phyloP scores from a whole-genome alignment of 2,113 vertebrate species.

The Chlorocebus sabaeus region DNA sequence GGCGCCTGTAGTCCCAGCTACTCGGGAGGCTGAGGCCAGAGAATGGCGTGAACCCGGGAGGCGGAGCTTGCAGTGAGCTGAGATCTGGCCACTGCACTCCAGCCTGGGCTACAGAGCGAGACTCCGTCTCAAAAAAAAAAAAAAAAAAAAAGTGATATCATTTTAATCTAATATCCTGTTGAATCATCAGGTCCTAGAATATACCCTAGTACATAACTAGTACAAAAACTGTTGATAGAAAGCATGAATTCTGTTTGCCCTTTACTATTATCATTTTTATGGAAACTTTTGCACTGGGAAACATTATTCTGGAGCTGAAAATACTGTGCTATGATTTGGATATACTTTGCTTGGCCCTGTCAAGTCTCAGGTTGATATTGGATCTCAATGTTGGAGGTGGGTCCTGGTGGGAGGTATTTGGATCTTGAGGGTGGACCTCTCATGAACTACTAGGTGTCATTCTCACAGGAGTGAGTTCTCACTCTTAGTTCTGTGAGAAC shows the following conservation, averaged over 20 bases:
- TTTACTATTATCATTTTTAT: background rate
- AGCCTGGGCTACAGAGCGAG: no score
- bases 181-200: background rate
- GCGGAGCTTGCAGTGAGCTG: no score
- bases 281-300: background rate
- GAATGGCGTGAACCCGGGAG: no score
- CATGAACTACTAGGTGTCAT: background rate
- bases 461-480: background rate
- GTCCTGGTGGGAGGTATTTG: background rate
- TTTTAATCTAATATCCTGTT: background rate
- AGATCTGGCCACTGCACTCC: no score
- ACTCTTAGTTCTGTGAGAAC: background rate
- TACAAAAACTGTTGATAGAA: background rate
- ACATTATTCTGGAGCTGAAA: background rate
- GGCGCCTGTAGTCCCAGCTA: no score
- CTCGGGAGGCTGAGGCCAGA: no score
- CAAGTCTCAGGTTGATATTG: background rate
- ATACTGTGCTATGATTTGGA: background rate
- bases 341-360: background rate
- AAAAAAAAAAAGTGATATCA: background rate
- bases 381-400: background rate
- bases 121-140: no score
- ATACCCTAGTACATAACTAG: background rate
- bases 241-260: background rate
- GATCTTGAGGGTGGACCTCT: background rate